Conservation (phyloP, 2,113 vertebrate genomes). For the Varanus komodoensis region DNA sequence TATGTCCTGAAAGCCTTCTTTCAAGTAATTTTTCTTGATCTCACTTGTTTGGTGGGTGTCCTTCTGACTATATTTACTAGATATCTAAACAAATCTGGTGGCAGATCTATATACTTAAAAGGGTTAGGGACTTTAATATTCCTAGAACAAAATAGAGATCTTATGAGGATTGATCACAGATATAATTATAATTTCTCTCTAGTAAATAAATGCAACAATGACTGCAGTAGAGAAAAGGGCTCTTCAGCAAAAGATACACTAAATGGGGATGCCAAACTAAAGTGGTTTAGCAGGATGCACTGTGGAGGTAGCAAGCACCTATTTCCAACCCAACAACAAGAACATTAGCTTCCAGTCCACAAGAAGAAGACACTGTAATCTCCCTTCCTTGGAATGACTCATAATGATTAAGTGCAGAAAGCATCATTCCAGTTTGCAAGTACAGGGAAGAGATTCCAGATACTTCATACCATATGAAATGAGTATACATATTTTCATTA, state of each 20-base stretch:
- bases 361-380: not conserved
- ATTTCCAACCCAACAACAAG: not conserved
- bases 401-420: not conserved
- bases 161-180: too few relatives aligned
- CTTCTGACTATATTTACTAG: not conserved
- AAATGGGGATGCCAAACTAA: not conserved
- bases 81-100: not conserved
- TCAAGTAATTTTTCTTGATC: not conserved
- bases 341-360: not conserved
- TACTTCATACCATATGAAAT: not conserved
- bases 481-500: not conserved
- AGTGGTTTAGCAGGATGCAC: not conserved
- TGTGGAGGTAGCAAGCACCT: not conserved
- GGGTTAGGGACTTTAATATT: not conserved
- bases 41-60: not conserved
- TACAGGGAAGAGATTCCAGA: not conserved
- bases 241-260: not conserved
- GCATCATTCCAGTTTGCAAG: not conserved
- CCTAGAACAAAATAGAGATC: not conserved
- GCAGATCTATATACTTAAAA: not conserved
- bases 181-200: not conserved
- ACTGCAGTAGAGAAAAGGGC: not conserved
- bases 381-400: not conserved
- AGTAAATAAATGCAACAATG: not conserved
- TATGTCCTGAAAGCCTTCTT: not conserved